Evolutionary conservation across 2,888 invertebrate genomes (phyloP).

Genomic region (Trichopria drosophilae): DNA sequence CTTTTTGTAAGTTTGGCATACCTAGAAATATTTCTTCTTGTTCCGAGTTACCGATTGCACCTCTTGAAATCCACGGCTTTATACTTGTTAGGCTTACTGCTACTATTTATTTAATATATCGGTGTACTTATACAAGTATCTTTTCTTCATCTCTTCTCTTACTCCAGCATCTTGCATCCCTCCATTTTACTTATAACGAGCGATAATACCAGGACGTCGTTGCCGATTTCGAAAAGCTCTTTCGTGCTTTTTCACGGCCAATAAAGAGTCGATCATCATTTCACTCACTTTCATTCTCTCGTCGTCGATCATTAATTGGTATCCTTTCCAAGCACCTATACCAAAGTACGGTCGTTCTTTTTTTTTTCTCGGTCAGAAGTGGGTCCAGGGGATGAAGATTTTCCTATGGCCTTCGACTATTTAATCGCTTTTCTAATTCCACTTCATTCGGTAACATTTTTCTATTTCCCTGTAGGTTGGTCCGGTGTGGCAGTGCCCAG

Average conservation of each 20-base stretch:
- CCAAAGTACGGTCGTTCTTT: constrained; percentile 18
- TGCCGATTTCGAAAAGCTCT: constrained; percentile 48
- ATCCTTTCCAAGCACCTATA: constrained; percentile 19
- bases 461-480: constrained; percentile 35
- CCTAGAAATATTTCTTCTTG: constrained; percentile 9
- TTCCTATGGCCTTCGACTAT: constrained; percentile 22
- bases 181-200: too few species aligned
- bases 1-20: too few species aligned
- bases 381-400: constrained; percentile 11
- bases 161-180: constrained; percentile 27
- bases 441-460: constrained; percentile 11
- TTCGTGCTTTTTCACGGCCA: constrained; percentile 33
- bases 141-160: constrained; percentile 35
- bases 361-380: constrained; percentile 15
- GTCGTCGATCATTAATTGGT: constrained; percentile 17
- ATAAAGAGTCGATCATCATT: constrained; percentile 22
- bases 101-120: constrained; percentile 53
- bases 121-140: constrained; percentile 55
- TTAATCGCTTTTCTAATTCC: constrained; percentile 18
- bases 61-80: constrained; percentile 50
- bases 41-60: constrained; percentile 5
- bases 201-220: constrained; percentile 51
- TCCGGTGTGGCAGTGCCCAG: constrained; percentile 52
- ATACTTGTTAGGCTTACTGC: constrained; percentile 52
- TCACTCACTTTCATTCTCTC: constrained; percentile 11